Evolutionary conservation across 2,797 vertebrate genomes (phyloP), one percentile per base, ranked within the genome.

Genomic region (Crax fasciolata): DNA sequence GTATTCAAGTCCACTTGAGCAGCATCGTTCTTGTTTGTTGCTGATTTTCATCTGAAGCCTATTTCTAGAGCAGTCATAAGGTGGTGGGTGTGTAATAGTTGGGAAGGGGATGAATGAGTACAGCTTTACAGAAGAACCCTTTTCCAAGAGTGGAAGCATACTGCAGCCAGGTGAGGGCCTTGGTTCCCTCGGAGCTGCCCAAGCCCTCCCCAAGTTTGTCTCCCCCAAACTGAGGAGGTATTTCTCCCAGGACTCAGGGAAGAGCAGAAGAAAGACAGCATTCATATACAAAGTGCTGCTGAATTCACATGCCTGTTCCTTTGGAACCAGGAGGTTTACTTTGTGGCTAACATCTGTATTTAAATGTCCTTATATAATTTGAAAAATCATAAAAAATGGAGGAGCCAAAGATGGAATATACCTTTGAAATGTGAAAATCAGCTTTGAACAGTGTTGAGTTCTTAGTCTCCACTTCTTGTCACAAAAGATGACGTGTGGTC

Each of bases 201-300:
- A 44, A 28, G 9, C 39, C 35, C 19, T 0, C 2, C 0, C 0
- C n/a, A 24, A 21, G n/a, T 17, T 2, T 0, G 13, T 12, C 23
- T 73, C n/a, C 30, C 15, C 32, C 14, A 17, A 13, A 10, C 5
- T 20, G 14, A 20, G 43, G 12, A 16, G 35, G 10, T 27, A 20
- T 46, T 23, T 27, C 10, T 66, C 63, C 61, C n/a, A 59, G 82
- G 49, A 21, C n/a, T 8, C 11, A 10, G 16, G 18, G 27, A 28
- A 7, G 49, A 21, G 35, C 21, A 15, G 23, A 21, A 41, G 28
- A n/a, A 25, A n/a, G 39, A 41, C 30, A 13, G 32, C 38, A 18
- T 63, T 49, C 28, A 15, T 52, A 25, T 7, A 38, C 19, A 62
- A 41, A 18, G 39, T 49, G 14, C 55, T 74, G 35, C 30, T 38